phyloP scores from a whole-genome alignment of 1,140 invertebrate species.

The Caenorhabditis latens region DNA sequence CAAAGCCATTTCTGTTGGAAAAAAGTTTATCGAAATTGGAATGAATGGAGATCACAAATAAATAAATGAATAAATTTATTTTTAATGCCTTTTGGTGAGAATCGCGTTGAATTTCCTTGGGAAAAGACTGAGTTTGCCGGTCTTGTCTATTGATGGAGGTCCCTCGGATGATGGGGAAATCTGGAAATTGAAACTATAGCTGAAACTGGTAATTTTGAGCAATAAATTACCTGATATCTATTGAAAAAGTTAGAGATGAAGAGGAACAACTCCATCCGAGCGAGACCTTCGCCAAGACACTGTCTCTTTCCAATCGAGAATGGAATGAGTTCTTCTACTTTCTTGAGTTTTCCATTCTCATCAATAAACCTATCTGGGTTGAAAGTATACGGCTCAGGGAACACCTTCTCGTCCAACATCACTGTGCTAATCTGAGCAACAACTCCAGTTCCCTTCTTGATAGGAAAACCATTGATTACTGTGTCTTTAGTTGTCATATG shows the following conservation, averaged over 20 bases:
- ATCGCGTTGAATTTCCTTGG: conserved; percentile 33
- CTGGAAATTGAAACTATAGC: not conserved
- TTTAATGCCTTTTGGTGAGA: not conserved
- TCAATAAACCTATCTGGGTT: conserved; percentile 86
- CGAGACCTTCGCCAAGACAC: conserved; percentile 90
- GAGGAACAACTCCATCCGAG: conserved; percentile 90
- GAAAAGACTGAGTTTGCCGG: not conserved
- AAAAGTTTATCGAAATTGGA: too few relatives aligned
- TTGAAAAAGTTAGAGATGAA: conserved; percentile 89
- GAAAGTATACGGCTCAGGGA: conserved; percentile 88
- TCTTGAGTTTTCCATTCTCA: conserved; percentile 84
- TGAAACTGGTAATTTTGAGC: not conserved
- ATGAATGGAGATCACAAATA: too few relatives aligned
- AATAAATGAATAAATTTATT: too few relatives aligned
- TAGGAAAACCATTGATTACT: conserved; percentile 82
- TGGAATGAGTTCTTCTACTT: conserved; percentile 86
- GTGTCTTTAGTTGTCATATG: conserved; percentile 80
- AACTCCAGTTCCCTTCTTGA: conserved; percentile 83
- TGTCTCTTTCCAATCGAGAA: conserved; percentile 88
- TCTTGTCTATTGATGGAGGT: conserved; percentile 15
- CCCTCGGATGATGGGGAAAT: conserved; percentile 2
- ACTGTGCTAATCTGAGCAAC: conserved; percentile 89
- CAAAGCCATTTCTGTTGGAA: too few relatives aligned
- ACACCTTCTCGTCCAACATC: conserved; percentile 86
- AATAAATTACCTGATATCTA: conserved; percentile 81